These are phyloP conservation scores for Seira ritae DNA, from an alignment of 2,888 invertebrate genomes.

Conservation along the genomic window DNA sequence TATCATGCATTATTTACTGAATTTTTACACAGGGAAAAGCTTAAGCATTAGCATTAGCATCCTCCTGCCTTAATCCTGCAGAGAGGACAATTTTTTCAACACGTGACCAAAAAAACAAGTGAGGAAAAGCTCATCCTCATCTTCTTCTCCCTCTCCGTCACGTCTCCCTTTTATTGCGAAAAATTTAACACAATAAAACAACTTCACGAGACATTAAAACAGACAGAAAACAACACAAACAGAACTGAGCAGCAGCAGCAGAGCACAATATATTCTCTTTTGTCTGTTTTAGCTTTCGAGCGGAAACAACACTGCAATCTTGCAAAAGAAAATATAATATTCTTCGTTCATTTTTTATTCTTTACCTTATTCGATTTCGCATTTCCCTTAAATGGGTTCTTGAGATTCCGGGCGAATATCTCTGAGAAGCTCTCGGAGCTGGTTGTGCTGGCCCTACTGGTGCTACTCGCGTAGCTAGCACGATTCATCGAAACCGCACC, in stretches of 20 bases:
- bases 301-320: background rate
- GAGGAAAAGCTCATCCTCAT: background rate
- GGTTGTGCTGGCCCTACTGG: slow-evolving; percentile 44
- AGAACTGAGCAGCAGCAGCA: no score
- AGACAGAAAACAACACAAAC: background rate
- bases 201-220: background rate
- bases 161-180: slow-evolving; percentile 4
- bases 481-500: slow-evolving; percentile 40
- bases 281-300: no score
- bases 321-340: background rate
- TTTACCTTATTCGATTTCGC: slow-evolving; percentile 38
- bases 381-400: slow-evolving; percentile 45
- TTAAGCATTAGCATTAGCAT: background rate
- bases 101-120: background rate
- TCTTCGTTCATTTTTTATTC: slow-evolving; percentile 2
- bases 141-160: background rate
- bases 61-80: no score
- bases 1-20: background rate
- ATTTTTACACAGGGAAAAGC: background rate
- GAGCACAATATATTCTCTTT: no score
- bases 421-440: slow-evolving; percentile 61
- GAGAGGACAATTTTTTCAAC: no score
- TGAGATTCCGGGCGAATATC: slow-evolving; percentile 64
- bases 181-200: background rate
- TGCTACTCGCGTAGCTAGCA: slow-evolving; percentile 44